Percentiles rank a stretch among this genome's conserved stretches.
Evolutionary conservation across 2,888 invertebrate species (phyloP).

Genomic region (Dryocosmus kuriphilus): DNA sequence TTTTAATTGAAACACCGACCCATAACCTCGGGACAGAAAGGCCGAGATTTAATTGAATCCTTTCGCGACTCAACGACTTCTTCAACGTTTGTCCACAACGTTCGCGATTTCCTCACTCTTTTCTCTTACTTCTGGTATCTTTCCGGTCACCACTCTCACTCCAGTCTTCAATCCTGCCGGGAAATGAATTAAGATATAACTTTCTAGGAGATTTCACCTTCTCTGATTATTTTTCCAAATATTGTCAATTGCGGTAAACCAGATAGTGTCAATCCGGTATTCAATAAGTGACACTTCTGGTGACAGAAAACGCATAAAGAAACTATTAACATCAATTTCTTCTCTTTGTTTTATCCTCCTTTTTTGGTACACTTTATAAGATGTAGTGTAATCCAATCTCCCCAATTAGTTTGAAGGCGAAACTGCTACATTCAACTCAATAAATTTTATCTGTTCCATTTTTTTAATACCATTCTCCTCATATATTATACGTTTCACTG

Average conservation of each 20-base stretch:
- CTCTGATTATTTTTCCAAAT: no score
- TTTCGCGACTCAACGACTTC: neutral
- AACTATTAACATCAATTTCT: no score
- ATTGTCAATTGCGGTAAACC: no score
- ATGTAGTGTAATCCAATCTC: no score
- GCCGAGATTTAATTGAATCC: slow-evolving; percentile 12
- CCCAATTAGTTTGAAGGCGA: no score
- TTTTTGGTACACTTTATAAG: no score
- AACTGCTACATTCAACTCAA: neutral
- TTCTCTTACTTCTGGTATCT: neutral
- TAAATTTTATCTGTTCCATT: neutral
- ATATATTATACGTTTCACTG: neutral
- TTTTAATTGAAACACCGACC: slow-evolving; percentile 21
- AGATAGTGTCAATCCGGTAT: no score
- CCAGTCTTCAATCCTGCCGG: neutral
- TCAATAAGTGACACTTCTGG: no score
- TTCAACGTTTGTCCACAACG: neutral
- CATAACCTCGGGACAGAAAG: neutral
- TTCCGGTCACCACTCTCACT: neutral
- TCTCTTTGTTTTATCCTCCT: no score
- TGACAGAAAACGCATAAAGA: no score
- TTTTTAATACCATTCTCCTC: neutral
- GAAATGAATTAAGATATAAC: neutral
- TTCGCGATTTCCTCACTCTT: neutral
- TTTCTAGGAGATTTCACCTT: no score